phyloP scores from a whole-genome alignment of 2,113 vertebrate genomes.

The Amblyornis subalaris region DNA sequence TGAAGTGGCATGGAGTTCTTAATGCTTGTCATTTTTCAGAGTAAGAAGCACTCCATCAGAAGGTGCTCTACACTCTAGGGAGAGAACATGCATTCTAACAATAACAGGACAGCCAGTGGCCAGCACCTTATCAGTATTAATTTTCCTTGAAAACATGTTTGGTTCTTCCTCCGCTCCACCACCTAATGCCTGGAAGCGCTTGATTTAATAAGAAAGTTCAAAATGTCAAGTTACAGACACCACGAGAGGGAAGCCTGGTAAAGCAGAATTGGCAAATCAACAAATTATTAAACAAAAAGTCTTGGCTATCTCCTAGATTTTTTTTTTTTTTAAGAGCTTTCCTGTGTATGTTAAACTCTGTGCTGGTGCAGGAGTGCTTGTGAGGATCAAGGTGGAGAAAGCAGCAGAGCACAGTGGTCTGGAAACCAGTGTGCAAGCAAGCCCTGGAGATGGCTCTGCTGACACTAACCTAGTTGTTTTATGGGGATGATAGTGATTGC shows the following conservation, averaged over 20 bases:
- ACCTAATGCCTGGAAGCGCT: neutral
- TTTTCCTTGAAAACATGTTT: slow-evolving; percentile 38
- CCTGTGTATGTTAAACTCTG: neutral
- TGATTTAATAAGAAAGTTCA: slow-evolving; percentile 36
- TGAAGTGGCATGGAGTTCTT: slow-evolving; percentile 24
- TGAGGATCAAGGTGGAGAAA: neutral
- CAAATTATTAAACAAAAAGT: neutral
- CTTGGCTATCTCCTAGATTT: neutral
- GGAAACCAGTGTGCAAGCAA: neutral
- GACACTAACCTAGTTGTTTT: neutral
- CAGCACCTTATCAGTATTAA: slow-evolving; percentile 14
- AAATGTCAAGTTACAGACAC: slow-evolving; percentile 32
- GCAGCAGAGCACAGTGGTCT: neutral
- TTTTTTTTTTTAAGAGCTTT: neutral
- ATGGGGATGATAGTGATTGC: neutral
- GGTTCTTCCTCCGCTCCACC: neutral
- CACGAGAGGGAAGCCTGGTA: neutral
- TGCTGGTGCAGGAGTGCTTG: neutral
- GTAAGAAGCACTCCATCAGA: slow-evolving; percentile 6
- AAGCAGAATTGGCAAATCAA: neutral
- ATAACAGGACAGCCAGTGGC: neutral
- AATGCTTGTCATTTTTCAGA: slow-evolving; percentile 19
- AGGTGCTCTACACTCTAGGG: neutral
- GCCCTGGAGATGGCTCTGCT: neutral
- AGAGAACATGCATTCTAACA: slow-evolving; percentile 20